These are phyloP conservation scores for Formicarius rufipectus DNA, from an alignment of 2,113 vertebrate genomes.

Conservation along the genomic window DNA sequence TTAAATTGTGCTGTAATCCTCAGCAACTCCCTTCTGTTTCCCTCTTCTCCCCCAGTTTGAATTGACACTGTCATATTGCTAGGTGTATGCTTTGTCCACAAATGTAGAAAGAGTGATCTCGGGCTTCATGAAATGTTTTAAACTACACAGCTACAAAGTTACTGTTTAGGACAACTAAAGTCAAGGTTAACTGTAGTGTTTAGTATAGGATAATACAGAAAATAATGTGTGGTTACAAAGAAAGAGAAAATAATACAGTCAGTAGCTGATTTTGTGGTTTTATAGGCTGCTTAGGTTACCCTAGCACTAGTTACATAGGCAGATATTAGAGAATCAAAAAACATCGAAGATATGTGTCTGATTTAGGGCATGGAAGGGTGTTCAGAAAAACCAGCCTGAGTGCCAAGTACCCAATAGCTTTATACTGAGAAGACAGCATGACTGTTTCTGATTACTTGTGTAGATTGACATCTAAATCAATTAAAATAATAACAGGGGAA, in stretches of 20 bases:
- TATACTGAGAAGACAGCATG: not conserved
- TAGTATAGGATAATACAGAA: not conserved
- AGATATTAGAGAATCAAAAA: not conserved
- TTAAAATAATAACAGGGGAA: not conserved
- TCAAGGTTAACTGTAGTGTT: not conserved
- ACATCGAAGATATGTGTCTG: not conserved
- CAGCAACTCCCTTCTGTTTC: not conserved
- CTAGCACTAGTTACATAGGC: not conserved
- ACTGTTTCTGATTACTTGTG: not conserved
- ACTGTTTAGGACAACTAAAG: not conserved
- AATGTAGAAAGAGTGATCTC: not conserved
- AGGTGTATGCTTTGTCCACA: not conserved
- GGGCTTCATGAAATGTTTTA: not conserved
- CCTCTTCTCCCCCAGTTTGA: not conserved
- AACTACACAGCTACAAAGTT: not conserved
- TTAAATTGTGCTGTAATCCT: not conserved
- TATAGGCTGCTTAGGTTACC: not conserved
- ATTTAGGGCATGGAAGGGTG: not conserved
- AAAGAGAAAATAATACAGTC: not conserved
- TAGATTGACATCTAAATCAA: not conserved
- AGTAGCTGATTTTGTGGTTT: not conserved
- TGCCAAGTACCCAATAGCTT: not conserved
- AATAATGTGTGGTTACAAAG: not conserved
- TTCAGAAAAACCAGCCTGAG: not conserved
- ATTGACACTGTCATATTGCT: accelerated